Evolutionary conservation across 2,888 invertebrate species (phyloP), one percentile per base, ranked within the genome.

Genomic region (Autographa gamma): DNA sequence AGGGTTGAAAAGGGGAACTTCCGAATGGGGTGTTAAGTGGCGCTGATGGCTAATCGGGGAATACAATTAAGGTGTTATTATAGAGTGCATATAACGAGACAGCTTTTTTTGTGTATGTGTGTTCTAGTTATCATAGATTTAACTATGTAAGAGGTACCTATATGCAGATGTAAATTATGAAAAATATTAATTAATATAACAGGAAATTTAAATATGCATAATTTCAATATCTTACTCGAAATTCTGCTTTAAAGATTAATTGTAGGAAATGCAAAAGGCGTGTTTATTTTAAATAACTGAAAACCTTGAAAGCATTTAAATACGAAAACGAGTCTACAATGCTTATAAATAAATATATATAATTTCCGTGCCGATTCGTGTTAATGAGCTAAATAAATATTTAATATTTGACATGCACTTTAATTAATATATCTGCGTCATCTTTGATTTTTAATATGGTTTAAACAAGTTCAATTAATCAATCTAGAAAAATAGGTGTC

Each of bases 341-440:
- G 25, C 19, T 19, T 25, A 56, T 56, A 56, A 56, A 56, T 25
- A 25, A 56, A 56, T 25, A 56, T 13, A 56, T 56, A 19, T 11
- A 13, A 56, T 25, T 25, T 56, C 54, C 54, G 54, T 25, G 19
- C 54, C 9, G 19, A 9, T 18, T 18, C 11, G 19, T 54, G 54
- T 19, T 54, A 54, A 54, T 54, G 54, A 54, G 54, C 8, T 56
- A 11, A 56, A 25, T 56, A 56, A 56, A 56, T 56, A 56, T 56
- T 56, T 18, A 56, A 56, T 54, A 18, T 54, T 54, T 54, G 54
- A 9, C 5, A 56, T 56, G 54, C 54, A 25, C 25, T 56, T 56
- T 56, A 56, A 25, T 56, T 11, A 56, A 4, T 56, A 4, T 8
- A 8, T 13, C 13, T 25, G 54, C 13, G 13, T 56, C 25, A 25